Evolutionary conservation across 2,888 invertebrate genomes (phyloP), one percentile per base, ranked within the genome.

Genomic region (Platerodrilus igneus): DNA sequence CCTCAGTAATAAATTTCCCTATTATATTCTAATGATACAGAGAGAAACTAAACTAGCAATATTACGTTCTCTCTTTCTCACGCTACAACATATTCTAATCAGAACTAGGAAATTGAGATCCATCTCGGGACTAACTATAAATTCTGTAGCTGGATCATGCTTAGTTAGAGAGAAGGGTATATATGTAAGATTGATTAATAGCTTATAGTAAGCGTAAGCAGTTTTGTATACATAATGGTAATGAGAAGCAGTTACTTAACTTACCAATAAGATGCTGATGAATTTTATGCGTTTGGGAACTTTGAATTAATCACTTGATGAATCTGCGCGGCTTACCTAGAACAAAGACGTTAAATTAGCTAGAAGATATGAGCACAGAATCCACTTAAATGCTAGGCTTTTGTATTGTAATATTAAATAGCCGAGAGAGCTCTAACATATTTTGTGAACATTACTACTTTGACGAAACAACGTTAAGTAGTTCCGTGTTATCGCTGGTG

Each of bases 201-300:
- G 47, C 38, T 45, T 36, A 35, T 30, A 31, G 40, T 35, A 37
- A 42, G 38, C 46, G 36, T 36, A 38, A 42, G 41, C 44, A 47
- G 27, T 28, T 41, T 42, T 37, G 38, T 47, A 37, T 44, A n/a
- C n/a, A 47, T 47, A 47, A 47, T 38, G 41, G 42, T 39, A 40
- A 42, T 50, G 45, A 45, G 45, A 47, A 50, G 41, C 35, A 43
- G 47, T 46, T 34, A 37, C 41, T 48, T 38, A 38, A 50, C 50
- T 50, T 43, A 48, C 50, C 39, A 39, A 32, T 43, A 45, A 39
- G 45, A 47, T 47, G 45, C 40, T 45, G 50, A 50, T 47, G 42
- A 47, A 50, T 50, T 35, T n/a, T 31, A 16, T 25, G 28, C 30
- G 33, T 37, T 41, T 33, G 28, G 29, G 37, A 9, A 37, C 29